phyloP scores from a whole-genome alignment of 2,797 vertebrate genomes.

The Champsocephalus esox region DNA sequence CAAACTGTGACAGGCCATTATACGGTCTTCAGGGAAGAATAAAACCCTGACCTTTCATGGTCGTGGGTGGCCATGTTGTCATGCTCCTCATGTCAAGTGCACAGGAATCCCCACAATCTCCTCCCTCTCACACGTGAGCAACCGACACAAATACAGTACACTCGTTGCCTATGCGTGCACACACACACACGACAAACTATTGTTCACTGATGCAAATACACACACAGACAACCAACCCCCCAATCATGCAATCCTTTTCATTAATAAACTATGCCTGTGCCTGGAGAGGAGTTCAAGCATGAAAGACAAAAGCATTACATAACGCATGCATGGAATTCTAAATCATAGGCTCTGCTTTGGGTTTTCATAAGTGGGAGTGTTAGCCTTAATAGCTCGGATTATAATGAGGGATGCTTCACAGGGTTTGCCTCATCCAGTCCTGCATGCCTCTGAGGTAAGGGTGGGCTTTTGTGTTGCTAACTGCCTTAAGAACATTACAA shows the following conservation, averaged over 20 bases:
- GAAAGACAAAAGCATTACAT: constrained; percentile 82
- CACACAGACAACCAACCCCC: constrained; percentile 42
- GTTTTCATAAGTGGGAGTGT: constrained; percentile 77
- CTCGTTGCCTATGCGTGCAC: constrained; percentile 14
- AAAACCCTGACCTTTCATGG: constrained; percentile 63
- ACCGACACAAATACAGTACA: constrained; percentile 13
- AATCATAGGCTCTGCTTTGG: constrained; percentile 74
- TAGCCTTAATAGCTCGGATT: constrained; percentile 76
- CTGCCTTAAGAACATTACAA: constrained; percentile 25
- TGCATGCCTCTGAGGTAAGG: constrained; percentile 40
- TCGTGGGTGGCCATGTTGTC: constrained; percentile 48
- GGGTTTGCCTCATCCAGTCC: constrained; percentile 59
- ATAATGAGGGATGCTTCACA: constrained; percentile 62
- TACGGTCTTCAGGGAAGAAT: constrained; percentile 54
- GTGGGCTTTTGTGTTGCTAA: constrained; percentile 37
- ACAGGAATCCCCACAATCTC: constrained; percentile 56
- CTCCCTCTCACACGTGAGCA: constrained; percentile 40
- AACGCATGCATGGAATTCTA: constrained; percentile 82
- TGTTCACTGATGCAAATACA: constrained; percentile 43
- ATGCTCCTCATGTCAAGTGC: constrained; percentile 52
- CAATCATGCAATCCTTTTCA: constrained; percentile 75
- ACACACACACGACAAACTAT: constrained; percentile 20
- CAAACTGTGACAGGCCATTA: constrained; percentile 61
- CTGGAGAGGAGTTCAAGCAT: constrained; percentile 75
- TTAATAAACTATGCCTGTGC: constrained; percentile 81